These are phyloP conservation scores for Aphis craccivora DNA, from an alignment of 1,140 invertebrate genomes.

Conservation along the genomic window DNA sequence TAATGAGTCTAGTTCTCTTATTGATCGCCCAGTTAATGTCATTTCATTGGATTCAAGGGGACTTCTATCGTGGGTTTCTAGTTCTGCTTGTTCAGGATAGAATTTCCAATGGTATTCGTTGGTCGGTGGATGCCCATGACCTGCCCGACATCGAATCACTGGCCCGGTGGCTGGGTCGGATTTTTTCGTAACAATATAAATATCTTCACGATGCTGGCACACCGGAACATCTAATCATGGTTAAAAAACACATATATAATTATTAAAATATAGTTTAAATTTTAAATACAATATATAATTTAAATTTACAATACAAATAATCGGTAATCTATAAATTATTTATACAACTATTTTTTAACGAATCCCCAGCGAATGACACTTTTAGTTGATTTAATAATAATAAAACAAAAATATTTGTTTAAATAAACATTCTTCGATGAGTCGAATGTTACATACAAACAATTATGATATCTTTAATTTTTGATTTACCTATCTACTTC, in stretches of 20 bases:
- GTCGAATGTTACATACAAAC: not conserved
- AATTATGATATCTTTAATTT: not conserved
- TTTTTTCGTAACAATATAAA: not conserved
- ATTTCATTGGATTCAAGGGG: not conserved
- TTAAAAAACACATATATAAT: not conserved
- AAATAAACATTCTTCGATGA: not conserved
- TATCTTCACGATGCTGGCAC: not conserved
- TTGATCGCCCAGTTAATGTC: not conserved
- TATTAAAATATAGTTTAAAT: not conserved
- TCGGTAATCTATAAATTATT: not conserved
- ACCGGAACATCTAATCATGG: not conserved
- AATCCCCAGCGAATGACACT: not conserved
- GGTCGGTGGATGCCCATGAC: slow-evolving; percentile 17
- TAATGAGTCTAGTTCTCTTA: not conserved
- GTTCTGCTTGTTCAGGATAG: not conserved
- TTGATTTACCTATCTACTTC: not conserved
- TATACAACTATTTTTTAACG: not conserved
- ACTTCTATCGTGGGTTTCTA: not conserved
- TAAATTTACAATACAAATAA: not conserved
- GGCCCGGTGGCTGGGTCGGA: not conserved
- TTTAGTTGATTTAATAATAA: not conserved
- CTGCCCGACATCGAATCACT: not conserved
- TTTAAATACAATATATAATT: not conserved
- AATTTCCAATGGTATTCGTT: slow-evolving; percentile 15
- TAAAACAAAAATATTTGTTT: not conserved